Conservation (phyloP, 2,797 vertebrate genomes). For the Sphaeramia orbicularis region DNA sequence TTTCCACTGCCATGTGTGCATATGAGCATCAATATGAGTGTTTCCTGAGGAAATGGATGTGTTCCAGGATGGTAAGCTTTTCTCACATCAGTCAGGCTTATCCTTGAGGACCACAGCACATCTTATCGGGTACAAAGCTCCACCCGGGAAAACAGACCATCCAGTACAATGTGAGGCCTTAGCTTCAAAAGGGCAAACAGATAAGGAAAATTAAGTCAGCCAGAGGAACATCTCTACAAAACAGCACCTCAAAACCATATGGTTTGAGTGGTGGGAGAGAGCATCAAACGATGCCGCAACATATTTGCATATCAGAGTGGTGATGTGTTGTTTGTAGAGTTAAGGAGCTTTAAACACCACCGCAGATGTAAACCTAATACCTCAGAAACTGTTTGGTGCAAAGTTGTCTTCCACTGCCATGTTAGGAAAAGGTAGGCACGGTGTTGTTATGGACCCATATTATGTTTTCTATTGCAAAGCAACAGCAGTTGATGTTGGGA, state of each 20-base stretch:
- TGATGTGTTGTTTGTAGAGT: constrained; percentile 7
- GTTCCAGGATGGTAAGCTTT: constrained; percentile 62
- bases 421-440: constrained; percentile 27
- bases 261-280: constrained; percentile 20
- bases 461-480: constrained; percentile 38
- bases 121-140: constrained; percentile 74
- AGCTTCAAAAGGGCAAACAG: constrained; percentile 65
- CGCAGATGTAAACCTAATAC: constrained; percentile 15
- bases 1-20: constrained; percentile 12
- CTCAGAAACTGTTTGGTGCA: constrained; percentile 8
- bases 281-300: constrained; percentile 16
- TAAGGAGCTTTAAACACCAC: background rate
- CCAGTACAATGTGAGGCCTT: constrained; percentile 40
- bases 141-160: constrained; percentile 69
- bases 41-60: constrained; percentile 55
- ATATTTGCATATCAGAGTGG: constrained; percentile 35
- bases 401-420: constrained; percentile 16
- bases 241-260: constrained; percentile 17
- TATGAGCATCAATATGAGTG: constrained; percentile 36
- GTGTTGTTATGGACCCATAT: constrained; percentile 11
- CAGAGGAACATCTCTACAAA: constrained; percentile 21
- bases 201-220: constrained; percentile 55
- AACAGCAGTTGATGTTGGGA: constrained; percentile 33
- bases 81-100: constrained; percentile 70
- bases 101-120: constrained; percentile 63